Conservation (phyloP, 2,113 vertebrate genomes). For the Panthera uncia region DNA sequence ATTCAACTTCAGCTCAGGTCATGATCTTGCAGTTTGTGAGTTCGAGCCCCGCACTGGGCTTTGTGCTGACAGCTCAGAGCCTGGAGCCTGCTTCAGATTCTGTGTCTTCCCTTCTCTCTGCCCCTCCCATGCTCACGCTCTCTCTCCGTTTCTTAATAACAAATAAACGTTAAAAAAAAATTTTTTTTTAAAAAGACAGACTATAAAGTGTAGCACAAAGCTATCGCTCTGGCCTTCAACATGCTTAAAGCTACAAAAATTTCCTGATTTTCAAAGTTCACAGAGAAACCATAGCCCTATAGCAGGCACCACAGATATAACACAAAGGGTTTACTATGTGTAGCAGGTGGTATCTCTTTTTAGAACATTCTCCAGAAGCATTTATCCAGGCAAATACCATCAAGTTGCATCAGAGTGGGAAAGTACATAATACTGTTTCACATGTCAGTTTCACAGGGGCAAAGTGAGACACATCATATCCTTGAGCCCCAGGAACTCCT, state of each 20-base stretch:
- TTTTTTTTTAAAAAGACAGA: neutral
- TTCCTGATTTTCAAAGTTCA: constrained; percentile 35
- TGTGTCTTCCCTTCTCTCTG: too few species aligned
- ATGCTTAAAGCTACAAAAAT: neutral
- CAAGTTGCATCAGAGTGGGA: constrained; percentile 39
- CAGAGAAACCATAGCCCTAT: constrained; percentile 12
- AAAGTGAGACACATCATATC: constrained; percentile 31
- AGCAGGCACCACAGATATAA: neutral
- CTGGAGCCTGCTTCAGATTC: too few species aligned
- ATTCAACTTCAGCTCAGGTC: too few species aligned
- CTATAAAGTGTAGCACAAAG: constrained; percentile 39
- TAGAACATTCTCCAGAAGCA: constrained; percentile 47
- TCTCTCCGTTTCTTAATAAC: too few species aligned
- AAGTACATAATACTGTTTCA: constrained; percentile 21
- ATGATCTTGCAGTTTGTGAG: too few species aligned
- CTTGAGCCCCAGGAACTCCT: neutral
- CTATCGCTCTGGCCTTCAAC: neutral
- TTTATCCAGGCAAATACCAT: constrained; percentile 26
- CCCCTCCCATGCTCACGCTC: too few species aligned
- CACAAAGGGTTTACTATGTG: constrained; percentile 26
- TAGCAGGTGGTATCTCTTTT: constrained; percentile 60
- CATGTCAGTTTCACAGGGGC: constrained; percentile 10
- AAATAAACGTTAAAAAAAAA: neutral
- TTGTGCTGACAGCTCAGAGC: too few species aligned
- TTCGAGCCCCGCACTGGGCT: too few species aligned